These are phyloP conservation scores for Lordiphosa fenestrarum DNA, from an alignment of 2,888 invertebrate genomes.

Conservation along the genomic window DNA sequence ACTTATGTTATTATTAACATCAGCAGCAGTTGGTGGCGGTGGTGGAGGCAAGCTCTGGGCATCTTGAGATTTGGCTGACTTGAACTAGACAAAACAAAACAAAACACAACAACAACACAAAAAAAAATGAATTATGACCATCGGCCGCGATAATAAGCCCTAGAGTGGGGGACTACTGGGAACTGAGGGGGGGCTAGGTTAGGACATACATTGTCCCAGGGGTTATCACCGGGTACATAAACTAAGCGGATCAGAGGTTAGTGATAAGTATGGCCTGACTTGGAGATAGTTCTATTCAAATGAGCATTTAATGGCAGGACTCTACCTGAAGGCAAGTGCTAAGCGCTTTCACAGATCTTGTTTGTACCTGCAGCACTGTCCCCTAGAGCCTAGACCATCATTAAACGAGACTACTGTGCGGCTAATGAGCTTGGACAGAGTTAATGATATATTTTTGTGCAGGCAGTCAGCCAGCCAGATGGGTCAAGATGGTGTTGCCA, in stretches of 20 bases:
- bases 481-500: slow-evolving; percentile 48
- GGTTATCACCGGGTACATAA: slow-evolving; percentile 38
- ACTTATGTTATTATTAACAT: slow-evolving; percentile 42
- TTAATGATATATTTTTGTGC: slow-evolving; percentile 13
- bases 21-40: slow-evolving; percentile 2
- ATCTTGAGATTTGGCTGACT: slow-evolving; percentile 25
- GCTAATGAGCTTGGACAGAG: slow-evolving; percentile 24
- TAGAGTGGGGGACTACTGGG: slow-evolving; percentile 20
- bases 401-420: slow-evolving; percentile 36
- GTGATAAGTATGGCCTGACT: background rate
- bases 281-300: slow-evolving; percentile 18
- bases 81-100: slow-evolving; percentile 34
- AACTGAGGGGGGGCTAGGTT: slow-evolving; percentile 6
- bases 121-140: slow-evolving; percentile 40
- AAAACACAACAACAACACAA: slow-evolving; percentile 13
- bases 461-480: slow-evolving; percentile 12
- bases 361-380: slow-evolving; percentile 8
- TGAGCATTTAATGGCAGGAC: slow-evolving; percentile 49
- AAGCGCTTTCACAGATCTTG: slow-evolving; percentile 33
- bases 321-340: slow-evolving; percentile 40
- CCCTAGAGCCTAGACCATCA: slow-evolving; percentile 24
- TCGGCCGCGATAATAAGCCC: slow-evolving; percentile 40
- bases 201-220: slow-evolving; percentile 6
- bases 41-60: slow-evolving; percentile 17
- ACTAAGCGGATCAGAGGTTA: slow-evolving; percentile 20